phyloP scores from a whole-genome alignment of 2,888 invertebrate genomes.

The Lycocerus yunnanus region DNA sequence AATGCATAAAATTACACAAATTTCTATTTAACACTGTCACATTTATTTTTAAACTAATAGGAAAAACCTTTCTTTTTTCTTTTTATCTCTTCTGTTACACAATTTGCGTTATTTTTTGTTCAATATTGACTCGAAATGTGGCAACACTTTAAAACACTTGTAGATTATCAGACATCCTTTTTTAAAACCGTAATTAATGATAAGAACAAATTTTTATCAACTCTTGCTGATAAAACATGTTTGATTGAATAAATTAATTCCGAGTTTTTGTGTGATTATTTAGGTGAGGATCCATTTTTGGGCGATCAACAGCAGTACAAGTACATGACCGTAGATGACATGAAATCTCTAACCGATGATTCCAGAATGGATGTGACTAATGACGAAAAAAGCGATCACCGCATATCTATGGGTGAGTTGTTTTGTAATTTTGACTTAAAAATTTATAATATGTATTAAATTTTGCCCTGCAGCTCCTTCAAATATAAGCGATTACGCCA shows the following conservation, averaged over 20 bases:
- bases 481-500: slow-evolving; percentile 53
- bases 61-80: neutral
- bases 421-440: neutral
- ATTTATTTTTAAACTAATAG: neutral
- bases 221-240: slow-evolving; percentile 7
- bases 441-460: neutral
- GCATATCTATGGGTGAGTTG: slow-evolving; percentile 53
- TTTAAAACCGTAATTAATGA: slow-evolving; percentile 5
- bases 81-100: neutral
- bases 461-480: slow-evolving; percentile 46
- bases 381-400: slow-evolving; percentile 54
- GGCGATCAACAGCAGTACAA: slow-evolving; percentile 74
- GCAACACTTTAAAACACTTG: slow-evolving; percentile 6
- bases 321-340: slow-evolving; percentile 81
- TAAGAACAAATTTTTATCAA: slow-evolving; percentile 25
- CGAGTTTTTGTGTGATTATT: slow-evolving; percentile 21
- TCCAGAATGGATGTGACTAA: slow-evolving; percentile 58
- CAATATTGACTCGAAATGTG: neutral
- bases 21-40: neutral
- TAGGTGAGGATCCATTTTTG: slow-evolving; percentile 72
- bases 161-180: slow-evolving; percentile 9
- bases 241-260: slow-evolving; percentile 2
- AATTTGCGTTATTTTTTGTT: neutral
- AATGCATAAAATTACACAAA: neutral
- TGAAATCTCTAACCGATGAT: slow-evolving; percentile 77